Evolutionary conservation across 2,113 vertebrate species (phyloP).

Genomic region (Arvicanthis niloticus): DNA sequence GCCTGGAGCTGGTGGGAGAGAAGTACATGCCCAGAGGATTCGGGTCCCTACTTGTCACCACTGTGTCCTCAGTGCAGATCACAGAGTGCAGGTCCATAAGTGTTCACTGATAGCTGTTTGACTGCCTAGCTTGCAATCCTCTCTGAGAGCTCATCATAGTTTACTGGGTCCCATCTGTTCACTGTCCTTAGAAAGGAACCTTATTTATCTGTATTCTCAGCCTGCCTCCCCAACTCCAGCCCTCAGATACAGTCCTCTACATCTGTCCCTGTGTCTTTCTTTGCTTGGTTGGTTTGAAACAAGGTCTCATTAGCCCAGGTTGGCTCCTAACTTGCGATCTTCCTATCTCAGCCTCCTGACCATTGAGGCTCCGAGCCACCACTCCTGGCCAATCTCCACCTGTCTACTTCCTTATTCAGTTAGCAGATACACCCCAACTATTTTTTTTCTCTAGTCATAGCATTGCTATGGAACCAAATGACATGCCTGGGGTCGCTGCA

Average conservation of each 20-base stretch:
- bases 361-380: neutral
- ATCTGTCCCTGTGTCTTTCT: neutral
- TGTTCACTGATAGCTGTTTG: slow-evolving; percentile 12
- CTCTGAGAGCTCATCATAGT: neutral
- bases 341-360: neutral
- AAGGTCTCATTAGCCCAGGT: neutral
- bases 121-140: neutral
- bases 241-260: neutral
- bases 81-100: neutral
- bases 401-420: neutral
- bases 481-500: neutral
- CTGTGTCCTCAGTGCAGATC: slow-evolving; percentile 8
- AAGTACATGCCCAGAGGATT: neutral
- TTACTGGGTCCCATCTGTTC: slow-evolving; percentile 9
- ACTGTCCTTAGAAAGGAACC: neutral
- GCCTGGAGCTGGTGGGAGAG: neutral
- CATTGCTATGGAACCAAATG: neutral
- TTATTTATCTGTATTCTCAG: neutral
- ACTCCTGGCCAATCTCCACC: neutral
- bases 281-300: neutral
- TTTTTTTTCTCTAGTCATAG: neutral
- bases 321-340: neutral
- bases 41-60: neutral
- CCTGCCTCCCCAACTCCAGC: neutral
- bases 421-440: neutral